Base-by-base conservation (phyloP, 2,113 vertebrate genomes). In the Fregata magnificens region DNA sequence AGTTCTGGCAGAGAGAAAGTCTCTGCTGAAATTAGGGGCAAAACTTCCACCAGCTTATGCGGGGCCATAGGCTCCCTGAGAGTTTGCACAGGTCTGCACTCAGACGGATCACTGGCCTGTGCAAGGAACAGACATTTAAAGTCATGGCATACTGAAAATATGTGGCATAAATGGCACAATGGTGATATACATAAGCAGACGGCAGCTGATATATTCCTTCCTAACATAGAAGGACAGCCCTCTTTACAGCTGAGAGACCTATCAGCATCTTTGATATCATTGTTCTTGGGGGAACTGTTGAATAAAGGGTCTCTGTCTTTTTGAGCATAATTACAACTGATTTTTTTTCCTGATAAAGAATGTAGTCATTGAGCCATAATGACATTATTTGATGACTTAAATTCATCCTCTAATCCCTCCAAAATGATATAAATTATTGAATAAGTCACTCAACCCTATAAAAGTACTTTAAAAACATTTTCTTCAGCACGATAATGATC, bases 371-470 rank as follows among this genome's bases (percentile, higher is more conserved):
- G 95, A 97, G 87, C 86, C 84, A 86, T 88, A 95, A 97, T 93
- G 90, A 73, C 91, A 94, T 80, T 94, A 95, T 93, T 85, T 95
- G 95, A 95, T 94, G 74, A 94, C 93, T 96, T 95, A 93, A 96
- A 96, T 86, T 96, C 78, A 87, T 94, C 78, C 87, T 96, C 93
- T 97, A 93, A 91, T 94, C 86, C 74, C n/a, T 89, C 84, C 89
- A 95, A 97, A 97, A 95, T 91, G 93, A 36, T 95, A 97, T 95
- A 93, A 97, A 95, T 97, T 95, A 95, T 96, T 94, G 86, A 96
- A 91, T 74, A 97, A 96, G 91, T 94, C 96, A 96, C 94, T 96
- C 96, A 95, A 58, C 74, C 82, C 91, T 77, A 82, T 62, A 93
- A 95, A 95, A 97, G 69, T 94, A 94, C 79, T 96, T 94, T 88